Evolutionary conservation across 1,140 invertebrate species (phyloP), one percentile per base, ranked within the genome.

Genomic region (Papilio polytes): DNA sequence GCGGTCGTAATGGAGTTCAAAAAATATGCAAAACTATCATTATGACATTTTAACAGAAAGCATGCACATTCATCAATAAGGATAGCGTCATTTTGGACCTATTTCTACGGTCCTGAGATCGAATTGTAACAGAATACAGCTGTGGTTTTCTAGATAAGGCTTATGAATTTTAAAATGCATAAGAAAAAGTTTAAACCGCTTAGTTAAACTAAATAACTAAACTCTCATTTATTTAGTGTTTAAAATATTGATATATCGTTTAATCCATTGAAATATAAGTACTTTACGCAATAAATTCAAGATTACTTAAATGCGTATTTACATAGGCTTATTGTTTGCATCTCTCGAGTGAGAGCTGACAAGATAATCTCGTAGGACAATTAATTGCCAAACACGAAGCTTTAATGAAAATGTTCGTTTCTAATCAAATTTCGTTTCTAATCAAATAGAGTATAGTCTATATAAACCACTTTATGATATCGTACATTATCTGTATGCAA

Each of bases 391-490:
- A 70, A 70, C 63, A 26, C 3, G 15, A 70, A 31, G 63, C 63
- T 70, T 70, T 70, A 70, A 70, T 70, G 63, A 70, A 70, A 63
- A 63, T 63, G 26, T 63, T 63, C 59, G 31, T 26, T 63, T 63
- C 22, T 22, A 63, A 22, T 13, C 59, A 63, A 22, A 63, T 63
- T 63, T 26, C 10, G 9, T 22, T 26, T 63, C 10, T 63, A 63
- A 63, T 63, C 59, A 22, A 13, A 15, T 7, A 15, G 13, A 53
- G 51, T 53, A 18, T 3, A 15, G 13, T 53, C 13, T 15, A 53
- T 48, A 41, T 41, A 41, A 41, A 41, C 36, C 36, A 41, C 6
- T 41, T 41, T 8, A 41, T 0, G 7, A 41, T 36, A 36, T 41
- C 36, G 10, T 15, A 15, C 13, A 48, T 15, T 48, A 48, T 48